Base-by-base conservation (phyloP, 92 coral and sea anemone genomes). In the Porites cylindrica region DNA sequence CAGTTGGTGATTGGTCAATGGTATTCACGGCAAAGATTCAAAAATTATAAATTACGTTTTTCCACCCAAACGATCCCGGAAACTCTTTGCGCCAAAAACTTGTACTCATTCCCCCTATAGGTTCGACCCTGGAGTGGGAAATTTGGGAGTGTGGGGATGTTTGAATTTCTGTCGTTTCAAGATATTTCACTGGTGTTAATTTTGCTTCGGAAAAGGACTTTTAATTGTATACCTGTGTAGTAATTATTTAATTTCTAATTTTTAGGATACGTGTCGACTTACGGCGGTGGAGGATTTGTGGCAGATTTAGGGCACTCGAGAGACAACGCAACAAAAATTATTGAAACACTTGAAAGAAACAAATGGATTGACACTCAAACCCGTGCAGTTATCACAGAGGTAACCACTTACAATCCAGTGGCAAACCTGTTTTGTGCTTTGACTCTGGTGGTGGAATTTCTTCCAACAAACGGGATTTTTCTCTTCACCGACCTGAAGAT, bases 381-480 rank as follows among this genome's bases (percentile, higher is more conserved):
- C 29, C 99, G 99, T 12, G 97, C 92, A 12, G 86, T 96, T 79
- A 79, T 91, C 62, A 78, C 91, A 10, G 98, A 96, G 72, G 66
- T 96, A 16, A 82, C 95, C 14, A 80, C 95, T 0, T 96, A 96
- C 84, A 96, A 93, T 90, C 95, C 97, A 3, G 82, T 92, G 2
- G 85, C 90, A 32, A 95, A 96, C 83, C 87, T 96, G 58, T 96
- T 96, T 83, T 96, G 99, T 59, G 90, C 93, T 66, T 88, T 94
- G 90, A 93, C 96, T 21, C 76, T 96, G 9, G 89, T 90, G 16
- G 88, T 93, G 12, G 96, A 96, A 78, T 86, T 95, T 24, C 79
- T 93, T 16, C 96, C 98, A 8, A 95, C 98, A 21, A 96, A 96
- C 69, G 99, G 99, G 60, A 85, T 95, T 8, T 95, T 88, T 65